Conservation (phyloP, 2,113 vertebrate species). For the Stegastes partitus region DNA sequence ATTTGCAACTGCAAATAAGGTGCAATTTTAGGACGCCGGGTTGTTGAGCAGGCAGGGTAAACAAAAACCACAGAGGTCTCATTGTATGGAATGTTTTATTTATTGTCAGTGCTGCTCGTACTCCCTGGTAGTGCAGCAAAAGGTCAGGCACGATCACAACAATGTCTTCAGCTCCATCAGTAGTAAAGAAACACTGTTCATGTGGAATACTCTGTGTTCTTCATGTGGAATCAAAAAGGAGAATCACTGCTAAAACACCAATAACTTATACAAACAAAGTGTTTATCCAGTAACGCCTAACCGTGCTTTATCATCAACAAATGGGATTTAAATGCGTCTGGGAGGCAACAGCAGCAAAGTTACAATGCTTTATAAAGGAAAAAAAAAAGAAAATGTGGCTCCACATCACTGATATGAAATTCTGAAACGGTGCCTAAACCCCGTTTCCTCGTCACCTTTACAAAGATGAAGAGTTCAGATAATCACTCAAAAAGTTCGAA, state of each 20-base stretch:
- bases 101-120: too few species aligned
- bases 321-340: neutral
- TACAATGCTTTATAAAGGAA: slow-evolving; percentile 4
- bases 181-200: neutral
- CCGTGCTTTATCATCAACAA: neutral
- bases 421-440: neutral
- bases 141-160: too few species aligned
- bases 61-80: neutral
- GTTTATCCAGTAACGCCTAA: neutral
- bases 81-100: too few species aligned
- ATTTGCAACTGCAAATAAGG: neutral
- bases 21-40: neutral
- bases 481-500: slow-evolving; percentile 58
- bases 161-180: neutral
- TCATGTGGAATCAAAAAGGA: neutral
- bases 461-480: slow-evolving; percentile 34
- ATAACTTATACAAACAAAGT: slow-evolving; percentile 6
- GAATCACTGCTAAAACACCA: neutral
- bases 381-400: neutral
- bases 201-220: neutral
- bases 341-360: neutral
- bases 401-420: slow-evolving; percentile 1
- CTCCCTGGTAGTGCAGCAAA: too few species aligned
- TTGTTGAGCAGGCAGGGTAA: neutral
- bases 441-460: slow-evolving; percentile 6